Evolutionary conservation across 2,888 invertebrate species (phyloP), one percentile per base, ranked within the genome.

Genomic region (Protophormia terraenovae): DNA sequence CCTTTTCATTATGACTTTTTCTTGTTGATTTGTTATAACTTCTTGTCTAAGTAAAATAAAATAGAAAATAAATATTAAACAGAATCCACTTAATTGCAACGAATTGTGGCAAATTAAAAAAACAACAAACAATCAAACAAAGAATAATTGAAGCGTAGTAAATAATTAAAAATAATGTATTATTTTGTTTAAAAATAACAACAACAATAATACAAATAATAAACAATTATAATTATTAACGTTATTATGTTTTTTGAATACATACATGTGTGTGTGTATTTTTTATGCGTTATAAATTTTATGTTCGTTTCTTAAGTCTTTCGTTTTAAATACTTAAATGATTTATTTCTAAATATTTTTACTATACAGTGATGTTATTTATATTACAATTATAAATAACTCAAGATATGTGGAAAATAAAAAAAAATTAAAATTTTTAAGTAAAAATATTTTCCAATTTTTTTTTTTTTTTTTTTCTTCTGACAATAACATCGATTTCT

Each of bases 71-170:
- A 14, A 53, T 53, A 71, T 29, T 29, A 24, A 64, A 79, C 24
- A 45, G 58, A 77, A 77, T 69, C 16, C 24, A 14, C 14, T 69
- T 69, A 58, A 78, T 78, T 69, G 27, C 55, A 72, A 32, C 12
- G 16, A 72, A 45, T 72, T 45, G 55, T n/a, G 53, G 16, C 27
- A 19, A 69, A 58, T 16, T 16, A 22, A 60, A 45, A 60, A 0
- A 60, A 50, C 1, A 6, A 71, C 6, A 29, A 22, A n/a, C 24
- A 66, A 47, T n/a, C 45, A 58, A 14, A 60, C 1, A 60, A 75
- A 62, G 5, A 45, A 41, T 72, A 79, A 79, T 71, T 71, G 50
- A 72, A 64, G 79, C 64, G 45, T 64, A 53, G 7, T 16, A 66
- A 72, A 55, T 64, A 72, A 72, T 72, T 53, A 53, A 29, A 62